Base-by-base conservation (phyloP, 2,888 invertebrate species). In the Ichneumoninae sp. region DNA sequence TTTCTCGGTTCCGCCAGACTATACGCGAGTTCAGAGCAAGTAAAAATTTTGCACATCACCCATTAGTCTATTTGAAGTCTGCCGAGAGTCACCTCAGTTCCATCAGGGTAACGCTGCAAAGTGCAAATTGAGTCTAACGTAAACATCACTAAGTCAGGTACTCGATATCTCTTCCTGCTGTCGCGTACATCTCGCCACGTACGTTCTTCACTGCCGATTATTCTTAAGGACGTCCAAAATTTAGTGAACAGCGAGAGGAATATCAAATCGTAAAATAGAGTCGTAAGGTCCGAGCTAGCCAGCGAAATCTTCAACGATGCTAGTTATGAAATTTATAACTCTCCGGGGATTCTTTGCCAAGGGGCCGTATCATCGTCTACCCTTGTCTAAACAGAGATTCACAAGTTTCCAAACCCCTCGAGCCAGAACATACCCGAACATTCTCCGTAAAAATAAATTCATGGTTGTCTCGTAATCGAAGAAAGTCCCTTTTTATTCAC, bases 281-380 rank as follows among this genome's bases (percentile, higher is more conserved):
- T 71, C 62, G 52, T 72, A 80, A 47, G 44, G 16, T 47, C 54
- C 47, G 44, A 62, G 52, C 44, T 76, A 62, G 74, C 36, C 50
- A 71, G 82, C 26, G 65, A 80, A 57, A 54, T 44, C 72, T 75
- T 69, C 33, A 62, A 74, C 83, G 77, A 77, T 74, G 72, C 71
- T 54, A 72, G 60, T 84, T 77, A 65, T 40, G 26, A 69, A 62
- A 84, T 62, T 80, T 80, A 80, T 74, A 68, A 72, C 62, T 54
- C 54, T n/a, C 62, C 44, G 44, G 60, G 26, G 50, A 80, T 80
- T 77, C 80, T 74, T 74, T 77, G 83, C 77, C 83, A 84, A 84
- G 68, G 75, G 65, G 72, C 40, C 44, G 40, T 22, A 76, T 66
- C 54, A 44, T 68, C 76, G 62, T 36, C 52, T 66, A 57, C 44